Evolutionary conservation across 2,797 vertebrate species (phyloP).

Genomic region (Nyctibius grandis): DNA sequence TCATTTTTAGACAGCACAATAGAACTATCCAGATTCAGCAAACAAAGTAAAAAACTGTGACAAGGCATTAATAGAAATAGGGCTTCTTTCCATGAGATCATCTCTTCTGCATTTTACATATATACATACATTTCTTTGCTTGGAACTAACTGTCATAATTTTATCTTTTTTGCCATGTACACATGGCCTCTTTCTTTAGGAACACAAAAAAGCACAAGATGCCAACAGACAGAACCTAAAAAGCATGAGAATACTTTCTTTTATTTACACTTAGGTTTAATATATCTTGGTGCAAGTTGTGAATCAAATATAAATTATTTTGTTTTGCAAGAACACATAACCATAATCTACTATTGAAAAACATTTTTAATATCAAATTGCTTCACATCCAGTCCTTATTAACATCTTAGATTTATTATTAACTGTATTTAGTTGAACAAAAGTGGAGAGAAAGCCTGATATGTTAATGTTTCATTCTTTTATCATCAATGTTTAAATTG

Average conservation of each 20-base stretch:
- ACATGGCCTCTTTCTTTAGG: background rate
- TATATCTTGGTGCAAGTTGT: background rate
- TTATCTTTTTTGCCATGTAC: background rate
- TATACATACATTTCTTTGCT: background rate
- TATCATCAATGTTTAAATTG: background rate
- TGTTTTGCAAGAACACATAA: background rate
- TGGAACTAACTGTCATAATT: background rate
- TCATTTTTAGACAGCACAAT: background rate
- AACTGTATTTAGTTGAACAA: background rate
- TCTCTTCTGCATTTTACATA: background rate
- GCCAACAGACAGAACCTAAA: background rate
- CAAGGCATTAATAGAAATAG: background rate
- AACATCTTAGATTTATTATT: background rate
- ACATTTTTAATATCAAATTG: background rate
- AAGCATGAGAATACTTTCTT: background rate
- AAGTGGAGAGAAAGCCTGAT: background rate
- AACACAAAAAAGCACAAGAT: background rate
- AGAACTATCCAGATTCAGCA: background rate
- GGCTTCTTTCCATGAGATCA: background rate
- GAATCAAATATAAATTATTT: background rate
- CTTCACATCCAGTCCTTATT: background rate
- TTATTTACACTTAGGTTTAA: background rate
- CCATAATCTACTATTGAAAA: background rate
- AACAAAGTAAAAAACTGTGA: background rate
- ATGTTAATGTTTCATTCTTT: background rate